Percentiles rank a stretch among this genome's conserved stretches.
phyloP scores from a whole-genome alignment of 1,140 invertebrate species.

The Leptonema lineaticorne region DNA sequence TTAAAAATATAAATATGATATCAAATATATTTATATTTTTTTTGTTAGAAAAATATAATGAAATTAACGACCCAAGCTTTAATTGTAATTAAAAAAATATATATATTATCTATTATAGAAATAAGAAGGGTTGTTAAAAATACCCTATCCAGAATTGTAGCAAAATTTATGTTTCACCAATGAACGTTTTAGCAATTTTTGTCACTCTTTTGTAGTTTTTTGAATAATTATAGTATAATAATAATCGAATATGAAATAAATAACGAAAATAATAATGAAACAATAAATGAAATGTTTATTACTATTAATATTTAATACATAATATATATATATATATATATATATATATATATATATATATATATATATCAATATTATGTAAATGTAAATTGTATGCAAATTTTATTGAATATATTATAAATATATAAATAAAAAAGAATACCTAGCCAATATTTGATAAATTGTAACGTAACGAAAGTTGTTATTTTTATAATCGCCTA shows the following conservation, averaged over 20 bases:
- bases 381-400: no score
- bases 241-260: no score
- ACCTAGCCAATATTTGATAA: no score
- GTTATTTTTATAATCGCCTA: slow-evolving; percentile 20
- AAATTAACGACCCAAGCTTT: slow-evolving; percentile 31
- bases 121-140: no score
- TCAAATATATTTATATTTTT: no score
- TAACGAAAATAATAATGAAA: slow-evolving; percentile 8
- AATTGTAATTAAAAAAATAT: slow-evolving; percentile 23
- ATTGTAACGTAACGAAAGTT: slow-evolving; percentile 4
- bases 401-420: no score
- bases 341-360: neutral
- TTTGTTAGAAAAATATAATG: slow-evolving; percentile 18
- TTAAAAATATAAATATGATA: no score
- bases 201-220: slow-evolving; percentile 11
- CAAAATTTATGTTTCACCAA: neutral
- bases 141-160: neutral
- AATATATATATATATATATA: neutral
- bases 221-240: no score
- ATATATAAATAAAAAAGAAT: no score
- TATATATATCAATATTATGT: slow-evolving; percentile 12
- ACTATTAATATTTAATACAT: no score
- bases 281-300: slow-evolving; percentile 6
- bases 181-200: no score
- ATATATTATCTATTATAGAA: neutral